Base-by-base conservation (phyloP, 2,797 vertebrate genomes). In the Acanthopagrus latus region DNA sequence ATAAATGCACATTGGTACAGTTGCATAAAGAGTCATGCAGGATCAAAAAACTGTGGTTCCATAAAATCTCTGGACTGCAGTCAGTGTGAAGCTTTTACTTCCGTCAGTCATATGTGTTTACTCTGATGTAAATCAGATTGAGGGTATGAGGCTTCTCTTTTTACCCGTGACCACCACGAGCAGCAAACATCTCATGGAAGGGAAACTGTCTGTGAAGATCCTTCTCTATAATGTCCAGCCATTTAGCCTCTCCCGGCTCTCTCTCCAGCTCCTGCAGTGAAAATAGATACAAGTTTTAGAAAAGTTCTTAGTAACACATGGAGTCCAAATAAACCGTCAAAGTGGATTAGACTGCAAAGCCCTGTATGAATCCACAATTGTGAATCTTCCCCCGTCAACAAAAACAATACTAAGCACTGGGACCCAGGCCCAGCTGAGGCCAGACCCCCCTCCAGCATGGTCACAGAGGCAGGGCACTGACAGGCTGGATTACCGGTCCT, bases 141-240 rank as follows among this genome's bases (percentile, higher is more conserved):
- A 18, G 27, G 0, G 2, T 56, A 50, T 56, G 7, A 17, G 29
- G 46, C 41, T 57, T 12, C 54, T 64, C 38, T 41, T 48, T 46
- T 89, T 94, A 97, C 97, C 97, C 97, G 4, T 97, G 96, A 55
- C 97, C 96, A 1, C 96, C 97, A 9, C 97, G 95, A 60, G 96
- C 96, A 74, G 95, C 96, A 89, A 97, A 97, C 96, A 98, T 97
- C 92, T 97, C 97, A 16, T 97, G 97, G 89, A 97, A 97, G 47
- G 96, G 97, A 74, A 98, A 97, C 92, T 97, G 97, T 47, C 97
- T 92, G 86, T 97, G 97, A 13, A 97, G 93, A 81, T 97, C 97
- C 87, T 97, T 97, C 91, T 97, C 97, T 64, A 97, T 97, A 80
- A 97, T 97, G 84, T 98, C 97, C 81, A 97, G 79, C 97, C 97